These are phyloP conservation scores for Coelopa frigida DNA, from an alignment of 1,140 invertebrate genomes.

Conservation along the genomic window DNA sequence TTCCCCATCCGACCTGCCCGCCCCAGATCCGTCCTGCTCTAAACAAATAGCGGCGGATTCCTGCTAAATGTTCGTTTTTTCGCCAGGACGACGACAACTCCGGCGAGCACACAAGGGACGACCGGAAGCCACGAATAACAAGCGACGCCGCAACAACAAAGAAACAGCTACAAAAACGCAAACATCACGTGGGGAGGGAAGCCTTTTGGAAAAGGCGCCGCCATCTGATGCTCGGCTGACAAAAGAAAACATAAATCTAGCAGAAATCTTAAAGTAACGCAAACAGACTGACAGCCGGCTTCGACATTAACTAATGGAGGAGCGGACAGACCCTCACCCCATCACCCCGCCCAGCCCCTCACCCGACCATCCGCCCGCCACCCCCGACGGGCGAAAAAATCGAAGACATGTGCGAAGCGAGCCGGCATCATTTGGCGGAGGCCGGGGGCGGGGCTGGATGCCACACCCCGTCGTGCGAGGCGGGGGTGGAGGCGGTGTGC, in stretches of 20 bases:
- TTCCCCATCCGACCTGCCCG: no score
- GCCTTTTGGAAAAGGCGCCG: background rate
- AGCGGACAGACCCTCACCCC: background rate
- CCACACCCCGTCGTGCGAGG: background rate
- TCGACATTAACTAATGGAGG: slow-evolving; percentile 13
- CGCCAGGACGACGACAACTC: no score
- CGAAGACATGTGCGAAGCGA: background rate
- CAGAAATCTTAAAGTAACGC: background rate
- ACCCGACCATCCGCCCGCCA: background rate
- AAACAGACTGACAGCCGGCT: slow-evolving; percentile 10
- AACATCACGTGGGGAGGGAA: background rate
- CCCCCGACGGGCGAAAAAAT: background rate
- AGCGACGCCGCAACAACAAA: background rate
- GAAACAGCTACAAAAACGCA: background rate
- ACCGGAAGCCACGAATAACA: no score
- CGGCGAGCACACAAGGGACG: no score
- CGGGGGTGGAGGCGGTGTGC: background rate
- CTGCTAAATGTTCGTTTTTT: no score
- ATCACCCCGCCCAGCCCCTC: background rate
- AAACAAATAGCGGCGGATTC: no score
- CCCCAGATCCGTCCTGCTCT: no score
- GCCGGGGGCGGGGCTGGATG: background rate
- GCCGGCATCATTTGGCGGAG: background rate
- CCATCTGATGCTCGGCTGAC: slow-evolving; percentile 6
- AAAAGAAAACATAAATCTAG: background rate